phyloP scores from a whole-genome alignment of 2,113 vertebrate genomes.

The Labeo rohita region DNA sequence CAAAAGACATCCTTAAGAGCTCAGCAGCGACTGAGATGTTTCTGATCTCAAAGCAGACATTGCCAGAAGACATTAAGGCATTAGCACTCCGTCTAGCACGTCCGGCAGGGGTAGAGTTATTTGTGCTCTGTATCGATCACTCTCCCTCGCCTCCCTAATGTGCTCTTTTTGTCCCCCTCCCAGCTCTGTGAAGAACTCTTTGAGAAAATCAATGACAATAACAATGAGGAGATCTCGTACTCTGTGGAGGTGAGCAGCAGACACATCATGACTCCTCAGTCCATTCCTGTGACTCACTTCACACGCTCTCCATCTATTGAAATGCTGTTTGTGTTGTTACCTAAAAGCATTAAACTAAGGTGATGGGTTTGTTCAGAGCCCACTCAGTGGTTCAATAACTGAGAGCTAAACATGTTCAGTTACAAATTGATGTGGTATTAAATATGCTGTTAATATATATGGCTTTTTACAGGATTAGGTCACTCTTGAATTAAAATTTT shows the following conservation, averaged over 20 bases:
- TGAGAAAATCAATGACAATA: slow-evolving; percentile 96
- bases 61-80: slow-evolving; percentile 53
- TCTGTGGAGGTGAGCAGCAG: slow-evolving; percentile 82
- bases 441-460: neutral
- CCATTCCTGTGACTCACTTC: neutral
- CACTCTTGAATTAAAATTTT: no score
- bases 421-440: neutral
- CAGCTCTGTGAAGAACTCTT: slow-evolving; percentile 98
- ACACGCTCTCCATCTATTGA: neutral
- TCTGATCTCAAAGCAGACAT: slow-evolving; percentile 26
- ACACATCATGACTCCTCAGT: neutral
- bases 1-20: slow-evolving; percentile 17
- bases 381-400: neutral
- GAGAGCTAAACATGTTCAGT: neutral
- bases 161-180: slow-evolving; percentile 57
- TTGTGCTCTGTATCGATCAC: slow-evolving; percentile 53
- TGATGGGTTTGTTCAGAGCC: neutral
- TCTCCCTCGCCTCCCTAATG: slow-evolving; percentile 50
- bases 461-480: no score
- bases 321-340: neutral
- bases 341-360: neutral
- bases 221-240: slow-evolving; percentile 93
- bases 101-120: slow-evolving; percentile 44
- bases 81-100: slow-evolving; percentile 26
- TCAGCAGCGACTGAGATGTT: slow-evolving; percentile 24